Conservation (phyloP, 2,888 invertebrate genomes). For the Brassicogethes aeneus region DNA sequence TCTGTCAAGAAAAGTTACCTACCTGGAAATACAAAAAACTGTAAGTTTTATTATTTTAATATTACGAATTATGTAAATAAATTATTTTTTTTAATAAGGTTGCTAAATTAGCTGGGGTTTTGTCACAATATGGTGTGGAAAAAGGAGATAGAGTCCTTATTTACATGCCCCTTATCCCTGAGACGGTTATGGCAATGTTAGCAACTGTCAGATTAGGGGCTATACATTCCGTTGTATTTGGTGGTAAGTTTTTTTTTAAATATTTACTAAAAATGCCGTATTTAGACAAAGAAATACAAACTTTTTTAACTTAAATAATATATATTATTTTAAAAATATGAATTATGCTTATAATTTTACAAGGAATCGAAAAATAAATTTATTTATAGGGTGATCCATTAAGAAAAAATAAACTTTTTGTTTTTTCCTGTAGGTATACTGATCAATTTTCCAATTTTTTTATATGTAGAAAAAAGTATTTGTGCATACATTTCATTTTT, state of each 20-base stretch:
- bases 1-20: slow-evolving; percentile 53
- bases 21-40: slow-evolving; percentile 44
- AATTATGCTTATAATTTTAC: too few species aligned
- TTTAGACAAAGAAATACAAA: too few species aligned
- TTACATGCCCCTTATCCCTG: slow-evolving; percentile 85
- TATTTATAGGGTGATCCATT: too few species aligned
- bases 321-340: too few species aligned
- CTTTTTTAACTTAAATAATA: slow-evolving; percentile 1
- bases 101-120: slow-evolving; percentile 62
- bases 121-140: slow-evolving; percentile 60
- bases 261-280: too few species aligned
- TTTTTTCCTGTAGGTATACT: too few species aligned
- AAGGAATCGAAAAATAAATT: too few species aligned
- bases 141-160: slow-evolving; percentile 75
- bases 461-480: too few species aligned
- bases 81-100: slow-evolving; percentile 28
- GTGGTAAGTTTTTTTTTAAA: slow-evolving; percentile 48
- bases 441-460: too few species aligned
- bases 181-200: slow-evolving; percentile 74
- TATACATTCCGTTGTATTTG: slow-evolving; percentile 81
- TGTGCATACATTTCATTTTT: too few species aligned
- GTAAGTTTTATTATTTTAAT: background rate
- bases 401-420: too few species aligned
- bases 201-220: slow-evolving; percentile 76
- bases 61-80: background rate